These are phyloP conservation scores for Hyposmocoma kahamanoa DNA, from an alignment of 1,140 invertebrate species.

Conservation along the genomic window DNA sequence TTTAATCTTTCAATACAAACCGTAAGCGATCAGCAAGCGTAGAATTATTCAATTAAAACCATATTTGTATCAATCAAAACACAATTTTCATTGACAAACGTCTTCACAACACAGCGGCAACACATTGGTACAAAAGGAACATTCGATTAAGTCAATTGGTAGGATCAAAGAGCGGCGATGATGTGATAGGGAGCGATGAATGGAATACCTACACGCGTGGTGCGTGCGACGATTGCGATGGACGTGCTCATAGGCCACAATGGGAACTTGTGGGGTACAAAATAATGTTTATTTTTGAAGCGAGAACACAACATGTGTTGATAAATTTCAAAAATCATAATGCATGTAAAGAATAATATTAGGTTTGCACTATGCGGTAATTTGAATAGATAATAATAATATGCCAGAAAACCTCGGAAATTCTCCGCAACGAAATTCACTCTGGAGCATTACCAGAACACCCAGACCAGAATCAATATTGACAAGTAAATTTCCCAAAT, in stretches of 20 bases:
- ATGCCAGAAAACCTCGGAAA: too few relatives aligned
- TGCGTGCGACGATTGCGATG: slow-evolving; percentile 1
- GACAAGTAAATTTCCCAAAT: too few relatives aligned
- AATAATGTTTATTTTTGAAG: too few relatives aligned
- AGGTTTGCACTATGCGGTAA: too few relatives aligned
- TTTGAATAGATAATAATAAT: too few relatives aligned
- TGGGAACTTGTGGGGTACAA: too few relatives aligned
- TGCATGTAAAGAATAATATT: too few relatives aligned
- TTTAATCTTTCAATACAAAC: neutral
- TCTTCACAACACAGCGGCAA: neutral
- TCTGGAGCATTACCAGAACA: too few relatives aligned
- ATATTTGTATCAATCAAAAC: neutral
- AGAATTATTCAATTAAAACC: neutral
- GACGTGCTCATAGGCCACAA: slow-evolving; percentile 1
- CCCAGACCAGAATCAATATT: too few relatives aligned
- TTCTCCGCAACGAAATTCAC: too few relatives aligned
- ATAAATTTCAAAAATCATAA: too few relatives aligned
- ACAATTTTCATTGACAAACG: slow-evolving; percentile 2
- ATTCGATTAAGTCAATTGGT: slow-evolving; percentile 55
- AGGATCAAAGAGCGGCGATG: slow-evolving; percentile 43
- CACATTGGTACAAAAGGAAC: slow-evolving; percentile 17
- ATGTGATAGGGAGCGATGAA: slow-evolving; percentile 20
- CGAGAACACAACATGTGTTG: too few relatives aligned
- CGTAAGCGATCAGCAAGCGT: neutral
- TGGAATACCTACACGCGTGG: slow-evolving; percentile 34